Evolutionary conservation across 2,888 invertebrate species (phyloP).

Genomic region (Hirudinaria manillensis): DNA sequence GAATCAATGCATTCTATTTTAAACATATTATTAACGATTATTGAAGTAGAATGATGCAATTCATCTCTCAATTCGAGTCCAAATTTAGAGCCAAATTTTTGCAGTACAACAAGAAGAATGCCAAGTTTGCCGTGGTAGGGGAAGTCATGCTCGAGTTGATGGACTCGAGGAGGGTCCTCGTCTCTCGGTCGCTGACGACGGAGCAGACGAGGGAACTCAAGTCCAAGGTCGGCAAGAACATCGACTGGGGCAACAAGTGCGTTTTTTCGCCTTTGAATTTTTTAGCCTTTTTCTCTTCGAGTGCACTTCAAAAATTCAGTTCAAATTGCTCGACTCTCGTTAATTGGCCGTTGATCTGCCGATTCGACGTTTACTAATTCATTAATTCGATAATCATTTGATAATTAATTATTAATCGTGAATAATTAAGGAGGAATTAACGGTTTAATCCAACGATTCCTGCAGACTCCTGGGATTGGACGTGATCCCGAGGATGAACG

Average conservation of each 20-base stretch:
- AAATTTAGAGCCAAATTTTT: not conserved
- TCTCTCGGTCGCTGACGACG: conserved; percentile 81
- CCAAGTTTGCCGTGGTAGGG: conserved; percentile 76
- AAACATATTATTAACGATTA: too few relatives aligned
- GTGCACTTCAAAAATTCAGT: not conserved
- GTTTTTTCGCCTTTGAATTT: conserved; percentile 46
- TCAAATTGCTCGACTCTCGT: not conserved
- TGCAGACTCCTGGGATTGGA: conserved; percentile 87
- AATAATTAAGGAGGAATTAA: too few relatives aligned
- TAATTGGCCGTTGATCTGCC: not conserved
- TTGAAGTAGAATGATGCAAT: too few relatives aligned
- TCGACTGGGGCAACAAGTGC: conserved; percentile 94
- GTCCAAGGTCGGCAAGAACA: conserved; percentile 78
- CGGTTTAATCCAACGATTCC: not conserved
- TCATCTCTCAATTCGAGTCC: too few relatives aligned
- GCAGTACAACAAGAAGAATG: conserved; percentile 63
- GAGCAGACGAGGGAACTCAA: conserved; percentile 82
- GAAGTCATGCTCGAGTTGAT: conserved; percentile 84
- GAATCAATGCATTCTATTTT: too few relatives aligned
- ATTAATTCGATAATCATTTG: not conserved
- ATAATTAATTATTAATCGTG: too few relatives aligned
- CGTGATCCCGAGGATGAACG: conserved; percentile 80
- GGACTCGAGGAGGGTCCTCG: conserved; percentile 74
- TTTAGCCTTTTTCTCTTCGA: not conserved
- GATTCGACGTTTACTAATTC: not conserved